These are phyloP conservation scores for Jaculus jaculus DNA, from an alignment of 2,113 vertebrate genomes.

Conservation along the genomic window DNA sequence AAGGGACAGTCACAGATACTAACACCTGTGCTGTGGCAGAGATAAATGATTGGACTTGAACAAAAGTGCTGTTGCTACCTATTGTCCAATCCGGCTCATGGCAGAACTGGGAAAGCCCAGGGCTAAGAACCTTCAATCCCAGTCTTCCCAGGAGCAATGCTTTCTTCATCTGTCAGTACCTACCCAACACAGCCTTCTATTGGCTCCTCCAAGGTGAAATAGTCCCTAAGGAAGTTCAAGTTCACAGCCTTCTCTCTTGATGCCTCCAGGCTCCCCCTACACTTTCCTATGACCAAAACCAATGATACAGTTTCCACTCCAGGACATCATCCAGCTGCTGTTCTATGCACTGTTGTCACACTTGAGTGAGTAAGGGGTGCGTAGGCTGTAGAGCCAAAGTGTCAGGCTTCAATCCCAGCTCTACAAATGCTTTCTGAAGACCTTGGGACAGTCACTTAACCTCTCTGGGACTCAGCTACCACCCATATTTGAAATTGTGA, in stretches of 20 bases:
- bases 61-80: background rate
- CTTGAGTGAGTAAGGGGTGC: background rate
- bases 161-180: background rate
- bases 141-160: background rate
- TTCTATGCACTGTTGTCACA: background rate
- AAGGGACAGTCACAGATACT: background rate
- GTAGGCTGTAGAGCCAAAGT: background rate
- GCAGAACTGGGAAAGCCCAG: background rate
- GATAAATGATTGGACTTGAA: background rate
- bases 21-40: background rate
- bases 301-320: background rate
- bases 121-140: background rate
- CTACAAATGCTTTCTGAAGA: background rate
- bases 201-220: background rate
- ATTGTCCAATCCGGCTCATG: background rate
- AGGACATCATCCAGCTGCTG: background rate
- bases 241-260: background rate
- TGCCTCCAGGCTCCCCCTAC: background rate
- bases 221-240: background rate
- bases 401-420: background rate
- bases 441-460: slow-evolving; percentile 6
- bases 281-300: background rate
- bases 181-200: background rate
- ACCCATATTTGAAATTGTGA: background rate
- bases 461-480: background rate